Conservation (phyloP, 2,797 vertebrate species). For the Poeciliopsis infans region DNA sequence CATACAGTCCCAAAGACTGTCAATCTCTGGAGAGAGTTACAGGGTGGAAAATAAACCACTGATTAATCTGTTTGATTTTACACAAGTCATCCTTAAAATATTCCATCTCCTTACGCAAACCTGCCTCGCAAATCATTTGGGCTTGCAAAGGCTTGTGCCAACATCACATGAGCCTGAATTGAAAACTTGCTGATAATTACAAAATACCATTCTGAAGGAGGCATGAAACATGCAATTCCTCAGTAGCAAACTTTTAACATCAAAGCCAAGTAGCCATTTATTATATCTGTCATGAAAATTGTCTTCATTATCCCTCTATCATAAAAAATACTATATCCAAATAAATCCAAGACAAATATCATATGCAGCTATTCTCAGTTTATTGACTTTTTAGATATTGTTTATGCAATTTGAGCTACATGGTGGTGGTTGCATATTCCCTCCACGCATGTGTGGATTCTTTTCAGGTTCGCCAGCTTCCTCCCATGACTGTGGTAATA, state of each 20-base stretch:
- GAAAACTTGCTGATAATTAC: slow-evolving; percentile 51
- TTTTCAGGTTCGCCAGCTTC: background rate
- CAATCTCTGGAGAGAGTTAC: slow-evolving; percentile 60
- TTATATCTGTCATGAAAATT: background rate
- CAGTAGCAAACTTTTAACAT: background rate
- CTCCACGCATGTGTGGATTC: background rate
- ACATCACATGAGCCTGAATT: slow-evolving; percentile 24
- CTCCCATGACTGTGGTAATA: background rate
- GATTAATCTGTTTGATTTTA: slow-evolving; percentile 71
- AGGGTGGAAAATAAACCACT: slow-evolving; percentile 65
- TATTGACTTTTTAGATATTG: background rate
- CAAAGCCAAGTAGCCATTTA: background rate
- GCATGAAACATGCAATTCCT: background rate
- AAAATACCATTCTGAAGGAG: slow-evolving; percentile 21
- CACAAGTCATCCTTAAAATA: slow-evolving; percentile 56
- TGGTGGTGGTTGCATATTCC: background rate
- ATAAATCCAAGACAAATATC: background rate
- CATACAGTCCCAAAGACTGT: slow-evolving; percentile 69
- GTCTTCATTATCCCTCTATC: background rate
- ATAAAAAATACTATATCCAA: background rate
- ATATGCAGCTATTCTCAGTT: background rate
- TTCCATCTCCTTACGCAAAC: slow-evolving; percentile 51
- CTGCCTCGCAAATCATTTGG: slow-evolving; percentile 57
- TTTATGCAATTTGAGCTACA: background rate
- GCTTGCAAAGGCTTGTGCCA: slow-evolving; percentile 32